A percentile compares a stretch with the other conserved stretches of the same genome.
phyloP scores from a whole-genome alignment of 35 echinoderm and acorn worm species.

The Heliocidaris erythrogramma region DNA sequence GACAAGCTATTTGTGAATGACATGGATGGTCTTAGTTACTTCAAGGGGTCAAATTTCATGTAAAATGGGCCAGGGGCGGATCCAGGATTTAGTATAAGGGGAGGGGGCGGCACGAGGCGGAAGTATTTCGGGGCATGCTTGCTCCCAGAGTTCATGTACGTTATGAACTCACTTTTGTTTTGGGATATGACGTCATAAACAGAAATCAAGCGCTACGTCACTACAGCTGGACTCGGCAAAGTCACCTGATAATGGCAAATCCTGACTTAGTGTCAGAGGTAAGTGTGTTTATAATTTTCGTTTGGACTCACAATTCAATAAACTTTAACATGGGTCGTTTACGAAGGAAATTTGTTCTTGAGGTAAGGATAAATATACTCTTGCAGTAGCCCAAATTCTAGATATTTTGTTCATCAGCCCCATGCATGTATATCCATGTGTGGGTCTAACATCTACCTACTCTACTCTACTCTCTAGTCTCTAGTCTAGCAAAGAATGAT shows the following conservation, averaged over 20 bases:
- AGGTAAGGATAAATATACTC: neutral
- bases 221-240: neutral
- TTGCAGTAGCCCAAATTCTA: neutral
- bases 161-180: constrained; percentile 5
- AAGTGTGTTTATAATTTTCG: neutral
- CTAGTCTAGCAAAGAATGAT: too few species aligned
- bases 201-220: neutral
- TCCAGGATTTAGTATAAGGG: too few species aligned
- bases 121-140: too few species aligned
- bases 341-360: neutral
- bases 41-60: too few species aligned
- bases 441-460: neutral
- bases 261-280: constrained; percentile 3
- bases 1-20: too few species aligned
- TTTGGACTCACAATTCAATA: neutral
- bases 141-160: too few species aligned
- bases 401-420: neutral
- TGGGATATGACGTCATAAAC: constrained; percentile 4
- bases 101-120: too few species aligned
- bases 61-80: too few species aligned
- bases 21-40: too few species aligned
- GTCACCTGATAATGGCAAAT: constrained; percentile 22
- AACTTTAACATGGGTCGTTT: neutral
- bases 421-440: neutral
- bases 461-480: neutral